A percentile compares a stretch with the other conserved stretches of the same genome.
Evolutionary conservation across 2,888 invertebrate genomes (phyloP).

Genomic region (Latrodectus elegans): DNA sequence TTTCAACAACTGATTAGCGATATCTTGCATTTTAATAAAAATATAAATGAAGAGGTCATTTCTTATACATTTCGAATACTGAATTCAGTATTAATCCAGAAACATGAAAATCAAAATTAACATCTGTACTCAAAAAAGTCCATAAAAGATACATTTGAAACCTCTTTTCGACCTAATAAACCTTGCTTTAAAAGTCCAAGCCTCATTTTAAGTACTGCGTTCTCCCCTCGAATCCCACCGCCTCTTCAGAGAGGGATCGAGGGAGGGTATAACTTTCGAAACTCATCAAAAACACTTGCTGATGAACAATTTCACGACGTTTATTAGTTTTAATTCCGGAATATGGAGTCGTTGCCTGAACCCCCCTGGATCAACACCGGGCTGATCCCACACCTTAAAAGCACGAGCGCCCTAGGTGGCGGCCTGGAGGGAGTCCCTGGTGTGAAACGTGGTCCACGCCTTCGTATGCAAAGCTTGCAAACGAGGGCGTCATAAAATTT

Average conservation of each 20-base stretch:
- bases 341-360: constrained; percentile 55
- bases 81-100: too few species aligned
- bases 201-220: neutral
- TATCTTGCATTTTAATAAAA: too few species aligned
- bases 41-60: too few species aligned
- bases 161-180: neutral
- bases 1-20: too few species aligned
- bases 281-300: constrained; percentile 67
- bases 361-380: constrained; percentile 51
- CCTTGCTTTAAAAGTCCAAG: neutral
- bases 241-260: neutral
- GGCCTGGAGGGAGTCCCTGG: neutral
- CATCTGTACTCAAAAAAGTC: too few species aligned
- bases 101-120: too few species aligned
- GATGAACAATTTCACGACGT: constrained; percentile 60
- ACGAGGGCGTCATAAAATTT: constrained; percentile 56
- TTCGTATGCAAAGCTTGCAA: constrained; percentile 42
- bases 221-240: neutral
- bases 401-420: constrained; percentile 23
- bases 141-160: too few species aligned
- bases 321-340: constrained; percentile 68
- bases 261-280: neutral
- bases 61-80: too few species aligned
- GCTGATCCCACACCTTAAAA: constrained; percentile 15
- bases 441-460: constrained; percentile 30